These are phyloP conservation scores for Ectemnius cavifrons DNA, from an alignment of 2,888 invertebrate genomes.

Conservation along the genomic window DNA sequence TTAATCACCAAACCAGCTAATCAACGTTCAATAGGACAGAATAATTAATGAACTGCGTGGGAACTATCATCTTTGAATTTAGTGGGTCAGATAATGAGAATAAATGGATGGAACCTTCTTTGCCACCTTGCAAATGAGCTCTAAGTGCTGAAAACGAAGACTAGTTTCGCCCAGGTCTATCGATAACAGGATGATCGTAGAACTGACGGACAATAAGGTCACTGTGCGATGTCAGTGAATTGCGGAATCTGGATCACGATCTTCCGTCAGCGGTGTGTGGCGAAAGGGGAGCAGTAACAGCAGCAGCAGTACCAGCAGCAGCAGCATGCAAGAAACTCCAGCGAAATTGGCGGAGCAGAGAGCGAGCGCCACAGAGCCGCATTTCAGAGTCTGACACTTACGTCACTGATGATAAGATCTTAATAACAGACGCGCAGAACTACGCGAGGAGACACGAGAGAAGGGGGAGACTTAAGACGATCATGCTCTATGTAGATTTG, in stretches of 20 bases:
- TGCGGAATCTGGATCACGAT: constrained; percentile 14
- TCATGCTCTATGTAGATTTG: constrained; percentile 5
- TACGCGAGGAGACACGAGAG: constrained; percentile 18
- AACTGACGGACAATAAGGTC: not conserved
- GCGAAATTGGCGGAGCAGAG: constrained; percentile 42
- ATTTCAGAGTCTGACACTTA: constrained; percentile 41
- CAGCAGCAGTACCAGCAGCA: too few relatives aligned
- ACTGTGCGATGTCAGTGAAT: not conserved
- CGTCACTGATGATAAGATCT: constrained; percentile 60
- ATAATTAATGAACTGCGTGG: too few relatives aligned
- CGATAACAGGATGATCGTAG: not conserved
- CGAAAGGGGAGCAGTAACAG: not conserved
- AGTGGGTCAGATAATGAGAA: too few relatives aligned
- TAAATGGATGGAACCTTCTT: too few relatives aligned
- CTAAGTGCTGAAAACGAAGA: too few relatives aligned
- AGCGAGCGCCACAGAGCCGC: constrained; percentile 21
- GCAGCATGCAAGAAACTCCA: constrained; percentile 21
- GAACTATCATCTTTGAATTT: too few relatives aligned
- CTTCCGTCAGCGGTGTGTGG: not conserved
- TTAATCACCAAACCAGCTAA: too few relatives aligned
- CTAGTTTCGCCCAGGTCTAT: too few relatives aligned
- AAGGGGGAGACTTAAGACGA: constrained; percentile 26
- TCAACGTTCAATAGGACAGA: too few relatives aligned
- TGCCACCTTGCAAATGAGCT: too few relatives aligned
- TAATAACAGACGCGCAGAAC: constrained; percentile 49